Conservation (phyloP, 2,797 vertebrate genomes). For the Iguana delicatissima region DNA sequence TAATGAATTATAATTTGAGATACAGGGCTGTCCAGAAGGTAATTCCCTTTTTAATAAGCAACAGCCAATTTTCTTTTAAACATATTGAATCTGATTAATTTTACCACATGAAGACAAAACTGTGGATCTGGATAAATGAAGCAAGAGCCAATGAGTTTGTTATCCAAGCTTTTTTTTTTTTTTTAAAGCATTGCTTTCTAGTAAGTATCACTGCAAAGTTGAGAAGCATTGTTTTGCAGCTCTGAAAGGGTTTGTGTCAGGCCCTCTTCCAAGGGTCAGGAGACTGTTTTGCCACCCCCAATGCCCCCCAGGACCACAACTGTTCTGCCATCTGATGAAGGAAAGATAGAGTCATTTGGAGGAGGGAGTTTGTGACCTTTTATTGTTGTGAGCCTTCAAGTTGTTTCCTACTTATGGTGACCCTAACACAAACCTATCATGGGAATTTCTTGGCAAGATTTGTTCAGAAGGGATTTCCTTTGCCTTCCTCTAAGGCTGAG, state of each 20-base stretch:
- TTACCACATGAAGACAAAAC: neutral
- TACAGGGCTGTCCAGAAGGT: constrained; percentile 3
- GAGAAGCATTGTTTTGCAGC: neutral
- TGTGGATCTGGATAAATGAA: neutral
- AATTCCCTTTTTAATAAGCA: constrained; percentile 4
- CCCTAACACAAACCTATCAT: too few relatives aligned
- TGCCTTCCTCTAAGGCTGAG: too few relatives aligned
- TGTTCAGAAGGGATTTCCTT: too few relatives aligned
- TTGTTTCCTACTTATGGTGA: too few relatives aligned
- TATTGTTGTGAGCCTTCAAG: too few relatives aligned
- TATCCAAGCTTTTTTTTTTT: neutral
- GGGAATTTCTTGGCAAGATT: too few relatives aligned
- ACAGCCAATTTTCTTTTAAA: constrained; percentile 24
- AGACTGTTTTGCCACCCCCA: neutral
- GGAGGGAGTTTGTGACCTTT: neutral
- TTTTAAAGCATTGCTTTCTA: neutral
- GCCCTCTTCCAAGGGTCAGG: neutral
- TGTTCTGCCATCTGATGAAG: too few relatives aligned
- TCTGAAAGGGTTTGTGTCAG: neutral
- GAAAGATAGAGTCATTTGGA: neutral
- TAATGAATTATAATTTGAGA: constrained; percentile 6
- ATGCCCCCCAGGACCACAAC: too few relatives aligned
- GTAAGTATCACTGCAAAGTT: neutral
- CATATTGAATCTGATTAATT: constrained; percentile 20
- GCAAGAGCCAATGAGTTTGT: neutral